Evolutionary conservation across 2,113 vertebrate species (phyloP), one percentile per base, ranked within the genome.

Genomic region (Cervus canadensis): DNA sequence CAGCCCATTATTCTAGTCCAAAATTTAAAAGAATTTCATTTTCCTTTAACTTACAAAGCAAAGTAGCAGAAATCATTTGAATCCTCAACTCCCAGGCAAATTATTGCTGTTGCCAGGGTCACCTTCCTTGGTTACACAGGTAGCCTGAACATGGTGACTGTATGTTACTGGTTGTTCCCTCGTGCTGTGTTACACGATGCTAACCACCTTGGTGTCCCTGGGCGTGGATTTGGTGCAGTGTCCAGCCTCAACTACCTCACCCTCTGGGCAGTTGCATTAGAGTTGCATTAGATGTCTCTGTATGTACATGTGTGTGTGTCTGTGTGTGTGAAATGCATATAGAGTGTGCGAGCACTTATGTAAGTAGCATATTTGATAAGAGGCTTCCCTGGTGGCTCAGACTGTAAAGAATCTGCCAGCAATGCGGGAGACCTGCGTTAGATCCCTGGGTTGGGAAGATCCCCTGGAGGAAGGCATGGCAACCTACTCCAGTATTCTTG

Each of bases 161-260:
- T 5, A 1, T 48, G 33, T 52, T 52, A 83, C 9, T 4, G 62
- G 11, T 40, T 26, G 43, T 14, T n/a, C 23, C 1, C 0, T 6
- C 25, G 52, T 17, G 43, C 93, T 1, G 3, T 5, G 23, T 16
- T 26, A 5, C 15, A 10, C 19, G 1, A 0, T 14, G 84, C 43
- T n/a, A 26, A 78, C 40, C 33, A 19, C 30, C 59, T 2, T 60
- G 52, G 48, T 5, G 7, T 43, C 33, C 54, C 76, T 16, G 21
- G 50, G n/a, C 6, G 0, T 15, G 30, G 52, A 14, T 76, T 7
- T 6, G 83, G 26, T 48, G 2, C 45, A 4, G 8, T 25, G 30
- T 45, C 21, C 14, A 2, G 16, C 50, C n/a, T 9, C 4, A 48
- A 33, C 40, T 1, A 2, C 40, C 48, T 23, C n/a, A 1, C 50